Percentiles rank a stretch among this genome's conserved stretches.
These are phyloP conservation scores for Heliothis subflexa DNA, from an alignment of 1,140 invertebrate species.

Conservation along the genomic window DNA sequence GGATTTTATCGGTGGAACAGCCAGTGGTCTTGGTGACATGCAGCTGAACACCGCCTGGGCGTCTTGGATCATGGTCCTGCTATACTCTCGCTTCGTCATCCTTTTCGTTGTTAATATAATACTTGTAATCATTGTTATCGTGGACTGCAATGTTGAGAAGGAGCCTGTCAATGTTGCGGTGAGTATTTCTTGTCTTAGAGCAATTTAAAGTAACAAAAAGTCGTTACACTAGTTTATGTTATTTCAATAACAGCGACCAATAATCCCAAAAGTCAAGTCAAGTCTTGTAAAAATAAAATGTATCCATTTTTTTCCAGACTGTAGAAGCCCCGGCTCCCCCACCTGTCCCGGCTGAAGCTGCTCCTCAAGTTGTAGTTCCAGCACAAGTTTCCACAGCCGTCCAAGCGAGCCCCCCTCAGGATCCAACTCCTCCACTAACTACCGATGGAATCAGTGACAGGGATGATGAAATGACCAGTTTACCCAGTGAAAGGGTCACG, in stretches of 20 bases:
- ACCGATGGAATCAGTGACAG: conserved; percentile 48
- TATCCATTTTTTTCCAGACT: conserved; percentile 44
- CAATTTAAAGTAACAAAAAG: neutral
- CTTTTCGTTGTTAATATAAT: conserved; percentile 66
- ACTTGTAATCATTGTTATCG: conserved; percentile 60
- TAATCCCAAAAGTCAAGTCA: too few species aligned
- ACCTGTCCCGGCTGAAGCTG: neutral
- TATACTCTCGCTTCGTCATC: conserved; percentile 68
- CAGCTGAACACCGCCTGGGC: conserved; percentile 60
- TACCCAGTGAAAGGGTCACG: conserved; percentile 38
- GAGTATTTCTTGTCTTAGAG: conserved; percentile 42
- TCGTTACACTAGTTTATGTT: neutral
- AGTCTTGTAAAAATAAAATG: too few species aligned
- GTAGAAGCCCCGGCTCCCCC: conserved; percentile 48
- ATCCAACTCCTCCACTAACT: conserved; percentile 1
- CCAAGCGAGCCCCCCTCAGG: conserved; percentile 26
- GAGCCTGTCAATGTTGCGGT: conserved; percentile 50
- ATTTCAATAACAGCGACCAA: too few species aligned
- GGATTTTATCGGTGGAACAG: conserved; percentile 60
- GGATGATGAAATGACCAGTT: conserved; percentile 52
- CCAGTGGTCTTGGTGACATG: conserved; percentile 57
- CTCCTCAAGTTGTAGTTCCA: conserved; percentile 17
- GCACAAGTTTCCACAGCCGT: conserved; percentile 27
- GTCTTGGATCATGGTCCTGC: conserved; percentile 68
- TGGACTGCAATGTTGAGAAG: conserved; percentile 53